A percentile compares a stretch with the other conserved stretches of the same genome.
phyloP scores from a whole-genome alignment of 2,797 vertebrate species.

The Sebastes umbrosus region DNA sequence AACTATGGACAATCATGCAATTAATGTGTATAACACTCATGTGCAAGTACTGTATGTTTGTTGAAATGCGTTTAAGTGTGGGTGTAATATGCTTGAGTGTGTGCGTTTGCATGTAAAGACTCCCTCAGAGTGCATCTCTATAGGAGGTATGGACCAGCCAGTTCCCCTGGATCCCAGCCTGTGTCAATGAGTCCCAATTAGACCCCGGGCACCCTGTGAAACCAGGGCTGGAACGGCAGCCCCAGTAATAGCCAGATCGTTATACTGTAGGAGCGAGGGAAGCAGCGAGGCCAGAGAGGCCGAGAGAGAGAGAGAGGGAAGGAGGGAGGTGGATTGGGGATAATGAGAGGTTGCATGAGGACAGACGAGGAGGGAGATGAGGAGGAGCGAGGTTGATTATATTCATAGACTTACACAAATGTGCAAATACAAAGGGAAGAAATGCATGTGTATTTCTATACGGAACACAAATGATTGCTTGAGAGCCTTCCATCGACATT shows the following conservation, averaged over 20 bases:
- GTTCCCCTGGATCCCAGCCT: not conserved
- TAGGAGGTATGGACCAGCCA: not conserved
- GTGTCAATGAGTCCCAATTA: conserved; percentile 59
- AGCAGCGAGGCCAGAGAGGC: conserved; percentile 16
- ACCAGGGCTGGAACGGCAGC: conserved; percentile 41
- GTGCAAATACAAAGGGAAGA: not conserved
- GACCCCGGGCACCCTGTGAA: conserved; percentile 52
- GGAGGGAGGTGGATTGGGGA: conserved; percentile 32
- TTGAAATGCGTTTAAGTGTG: not conserved
- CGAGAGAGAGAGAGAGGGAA: conserved; percentile 2
- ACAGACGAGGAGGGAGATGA: conserved; percentile 15
- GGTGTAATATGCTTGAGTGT: not conserved
- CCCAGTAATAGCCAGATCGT: conserved; percentile 60
- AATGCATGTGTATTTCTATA: not conserved
- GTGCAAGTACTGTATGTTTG: not conserved
- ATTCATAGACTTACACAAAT: conserved; percentile 7
- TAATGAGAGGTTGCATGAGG: conserved; percentile 63
- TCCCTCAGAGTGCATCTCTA: conserved; percentile 2
- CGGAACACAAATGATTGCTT: not conserved
- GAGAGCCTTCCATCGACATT: not conserved
- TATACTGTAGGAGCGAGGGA: conserved; percentile 33
- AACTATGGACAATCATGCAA: too few species aligned
- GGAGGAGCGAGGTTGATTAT: conserved; percentile 25
- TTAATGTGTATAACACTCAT: not conserved
- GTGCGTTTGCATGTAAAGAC: conserved; percentile 2